Base-by-base conservation (phyloP, 2,888 invertebrate species). In the Quadriops clusia region DNA sequence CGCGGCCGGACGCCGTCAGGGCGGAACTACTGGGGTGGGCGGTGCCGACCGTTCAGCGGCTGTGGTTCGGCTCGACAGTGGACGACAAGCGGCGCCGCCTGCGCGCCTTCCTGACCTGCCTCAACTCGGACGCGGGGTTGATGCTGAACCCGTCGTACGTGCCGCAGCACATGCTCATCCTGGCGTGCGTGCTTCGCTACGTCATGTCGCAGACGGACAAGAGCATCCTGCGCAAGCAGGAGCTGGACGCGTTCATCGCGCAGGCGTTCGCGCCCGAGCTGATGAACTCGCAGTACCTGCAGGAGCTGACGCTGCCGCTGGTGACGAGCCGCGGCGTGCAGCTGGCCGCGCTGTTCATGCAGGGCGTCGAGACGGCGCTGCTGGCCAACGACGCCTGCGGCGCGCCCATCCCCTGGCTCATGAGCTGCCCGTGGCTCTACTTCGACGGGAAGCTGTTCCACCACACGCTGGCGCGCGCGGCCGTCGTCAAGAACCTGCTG, bases 401-500 rank as follows among this genome's bases (percentile, higher is more conserved):
- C 30, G 87, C 90, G 22, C 91, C 91, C 17, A 74, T 91, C 44
- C 89, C 89, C 1, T 89, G 86, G 83, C 70, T 85, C 23, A 84
- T 87, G 70, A 83, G 85, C 44, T 84, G 86, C 46, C 90, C 90
- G 2, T 91, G 90, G 90, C 67, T 87, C 14, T 91, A 80, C 67
- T 89, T 89, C 60, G 90, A 91, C 63, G 91, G 91, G 17, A 91
- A 90, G 63, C 67, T 91, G 42, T 84, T 91, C 58, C 90, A 91
- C 59, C 77, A 84, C 46, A 86, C 85, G 44, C 63, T 89, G 47
- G 76, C 83, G 32, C 77, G 86, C 56, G 77, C 82, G 25, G 65
- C 68, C n/a, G 71, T 75, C 45, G 79, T 77, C 49, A 80, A 81
- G 56, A 81, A 80, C 47, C 66, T 82, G 11, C 64, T 79, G 25